Base-by-base conservation (phyloP, 2,797 vertebrate genomes). In the Hemitrygon akajei region DNA sequence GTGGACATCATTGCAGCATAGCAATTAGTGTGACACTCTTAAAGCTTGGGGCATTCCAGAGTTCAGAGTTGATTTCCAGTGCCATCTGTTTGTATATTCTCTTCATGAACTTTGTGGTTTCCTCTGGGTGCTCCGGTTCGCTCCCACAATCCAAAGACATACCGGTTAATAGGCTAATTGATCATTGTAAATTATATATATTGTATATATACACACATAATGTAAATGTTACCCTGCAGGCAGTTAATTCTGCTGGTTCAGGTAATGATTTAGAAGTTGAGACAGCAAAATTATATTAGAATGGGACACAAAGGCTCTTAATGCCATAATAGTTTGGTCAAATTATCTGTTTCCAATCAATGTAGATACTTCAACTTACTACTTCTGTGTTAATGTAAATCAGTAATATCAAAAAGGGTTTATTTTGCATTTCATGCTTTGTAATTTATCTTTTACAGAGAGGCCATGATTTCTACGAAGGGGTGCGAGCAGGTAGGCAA, bases 381-480 rank as follows among this genome's bases (percentile, higher is more conserved):
- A 1, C 11, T 30, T 37, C 40, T 22, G 10, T 56, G 7, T 75
- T 75, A 75, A 47, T 37, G 27, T 75, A 27, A 27, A 91, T 40
- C 30, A 71, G 89, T 40, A 73, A 27, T 22, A 73, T 7, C 63
- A 7, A 20, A 37, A 47, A 30, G 75, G 11, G 66, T 7, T 47
- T 56, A 40, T 92, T 76, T 30, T 40, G 71, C 37, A 1, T 3
- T 71, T 91, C 20, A 40, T 92, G 30, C 69, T 92, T 92, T 92
- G 25, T 22, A 56, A 93, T 76, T 56, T 93, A 75, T 94, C 82
- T 95, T 94, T 97, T 97, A 94, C 96, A 98, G 98, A 95, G 89
- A 94, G 96, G 97, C 93, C 97, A 97, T 58, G 98, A 98, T 95
- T 98, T 98, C 95, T 96, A 96, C 0, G 98, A 98, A 96, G 98